phyloP scores from a whole-genome alignment of 2,113 vertebrate species.

The Dinomys branickii region DNA sequence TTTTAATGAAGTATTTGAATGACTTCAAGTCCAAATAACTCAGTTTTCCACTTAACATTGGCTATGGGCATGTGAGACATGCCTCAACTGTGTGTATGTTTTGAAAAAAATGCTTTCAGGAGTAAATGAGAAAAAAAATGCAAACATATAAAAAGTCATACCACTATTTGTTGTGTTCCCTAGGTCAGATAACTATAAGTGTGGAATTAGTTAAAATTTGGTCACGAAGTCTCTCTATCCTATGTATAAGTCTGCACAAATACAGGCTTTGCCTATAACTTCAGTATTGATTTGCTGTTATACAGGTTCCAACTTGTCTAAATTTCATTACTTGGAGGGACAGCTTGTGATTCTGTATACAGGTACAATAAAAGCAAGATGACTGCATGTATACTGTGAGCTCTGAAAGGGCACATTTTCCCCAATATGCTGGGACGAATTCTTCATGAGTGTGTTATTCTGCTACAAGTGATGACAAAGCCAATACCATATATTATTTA shows the following conservation, averaged over 20 bases:
- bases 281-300: constrained; percentile 75
- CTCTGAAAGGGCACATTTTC: constrained; percentile 51
- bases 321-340: constrained; percentile 73
- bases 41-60: background rate
- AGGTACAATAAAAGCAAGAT: constrained; percentile 63
- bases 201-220: constrained; percentile 64
- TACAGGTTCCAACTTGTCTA: constrained; percentile 66
- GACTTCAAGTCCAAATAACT: constrained; percentile 1
- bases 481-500: background rate
- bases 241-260: constrained; percentile 47
- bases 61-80: background rate
- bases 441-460: background rate
- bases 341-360: constrained; percentile 64
- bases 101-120: background rate
- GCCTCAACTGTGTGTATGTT: background rate
- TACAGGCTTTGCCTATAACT: constrained; percentile 66
- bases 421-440: background rate
- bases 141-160: constrained; percentile 52
- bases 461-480: constrained; percentile 42
- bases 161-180: background rate
- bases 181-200: background rate
- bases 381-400: constrained; percentile 43
- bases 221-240: constrained; percentile 42
- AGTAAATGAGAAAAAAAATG: constrained; percentile 29
- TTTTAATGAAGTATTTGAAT: constrained; percentile 24